Evolutionary conservation across 1,140 invertebrate species (phyloP).

Genomic region (Pseudomyrmex gracilis): DNA sequence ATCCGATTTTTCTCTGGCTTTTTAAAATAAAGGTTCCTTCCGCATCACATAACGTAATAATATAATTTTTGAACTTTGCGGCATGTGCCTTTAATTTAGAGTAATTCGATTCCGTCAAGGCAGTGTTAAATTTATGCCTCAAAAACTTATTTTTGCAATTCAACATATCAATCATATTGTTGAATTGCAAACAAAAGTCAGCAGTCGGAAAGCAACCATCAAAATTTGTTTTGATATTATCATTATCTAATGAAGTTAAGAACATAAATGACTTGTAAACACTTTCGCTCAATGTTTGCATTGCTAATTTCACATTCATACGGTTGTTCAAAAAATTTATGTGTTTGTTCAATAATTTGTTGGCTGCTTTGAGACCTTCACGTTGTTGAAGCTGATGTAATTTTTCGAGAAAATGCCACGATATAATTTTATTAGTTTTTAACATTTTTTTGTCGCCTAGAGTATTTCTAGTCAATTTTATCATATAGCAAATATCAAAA

Average conservation of each 20-base stretch:
- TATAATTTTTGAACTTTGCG: constrained; percentile 10
- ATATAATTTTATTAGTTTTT: neutral
- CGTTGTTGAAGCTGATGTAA: neutral
- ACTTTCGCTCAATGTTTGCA: constrained; percentile 9
- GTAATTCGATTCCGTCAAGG: neutral
- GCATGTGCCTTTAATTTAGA: neutral
- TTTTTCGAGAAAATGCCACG: neutral
- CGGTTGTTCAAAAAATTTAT: neutral
- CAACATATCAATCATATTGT: neutral
- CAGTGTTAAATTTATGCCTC: neutral
- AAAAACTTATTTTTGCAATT: constrained; percentile 11
- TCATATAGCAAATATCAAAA: neutral
- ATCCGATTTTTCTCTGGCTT: neutral
- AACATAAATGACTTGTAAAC: constrained; percentile 2
- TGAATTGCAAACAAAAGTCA: constrained; percentile 1
- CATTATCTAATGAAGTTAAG: neutral
- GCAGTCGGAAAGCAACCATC: neutral
- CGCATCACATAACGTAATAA: neutral
- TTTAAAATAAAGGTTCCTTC: neutral
- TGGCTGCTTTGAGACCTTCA: constrained; percentile 23
- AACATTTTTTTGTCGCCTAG: neutral
- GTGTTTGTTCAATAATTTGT: constrained; percentile 1
- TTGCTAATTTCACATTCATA: constrained; percentile 20
- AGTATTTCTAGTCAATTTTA: neutral
- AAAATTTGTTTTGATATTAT: neutral